Conservation (phyloP, 2,888 invertebrate genomes). For the Tipula lateralis region DNA sequence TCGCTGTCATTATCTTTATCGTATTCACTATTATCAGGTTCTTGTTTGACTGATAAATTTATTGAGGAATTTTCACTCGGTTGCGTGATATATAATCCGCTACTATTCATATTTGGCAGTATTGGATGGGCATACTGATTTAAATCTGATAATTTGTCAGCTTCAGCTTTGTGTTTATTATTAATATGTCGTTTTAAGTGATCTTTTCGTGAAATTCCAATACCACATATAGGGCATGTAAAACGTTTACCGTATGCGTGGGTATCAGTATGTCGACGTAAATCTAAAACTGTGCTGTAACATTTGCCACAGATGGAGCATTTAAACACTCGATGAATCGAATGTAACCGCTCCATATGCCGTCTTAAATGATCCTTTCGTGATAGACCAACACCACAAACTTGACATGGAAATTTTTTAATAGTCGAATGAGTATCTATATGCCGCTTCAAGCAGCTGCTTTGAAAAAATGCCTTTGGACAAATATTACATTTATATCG, state of each 20-base stretch:
- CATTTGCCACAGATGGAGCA: not conserved
- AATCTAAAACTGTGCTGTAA: not conserved
- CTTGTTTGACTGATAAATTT: not conserved
- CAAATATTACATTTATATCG: not conserved
- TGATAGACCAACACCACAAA: not conserved
- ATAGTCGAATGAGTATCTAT: not conserved
- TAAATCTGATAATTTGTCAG: not conserved
- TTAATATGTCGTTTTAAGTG: not conserved
- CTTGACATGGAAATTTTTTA: not conserved
- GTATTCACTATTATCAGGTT: not conserved
- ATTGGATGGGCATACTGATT: not conserved
- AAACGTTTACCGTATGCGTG: slow-evolving; percentile 3
- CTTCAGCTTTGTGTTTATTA: not conserved
- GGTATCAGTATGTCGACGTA: not conserved
- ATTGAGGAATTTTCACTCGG: not conserved
- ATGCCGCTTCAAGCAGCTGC: not conserved
- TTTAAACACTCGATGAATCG: not conserved
- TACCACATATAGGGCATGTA: not conserved
- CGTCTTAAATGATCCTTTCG: slow-evolving; percentile 21
- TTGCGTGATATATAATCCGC: not conserved
- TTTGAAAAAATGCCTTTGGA: slow-evolving; percentile 25
- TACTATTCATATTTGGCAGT: not conserved
- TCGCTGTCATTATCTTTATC: not conserved
- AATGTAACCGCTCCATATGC: not conserved
- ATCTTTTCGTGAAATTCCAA: slow-evolving; percentile 20